phyloP scores from a whole-genome alignment of 1,140 invertebrate species.

The Habropoda laboriosa region DNA sequence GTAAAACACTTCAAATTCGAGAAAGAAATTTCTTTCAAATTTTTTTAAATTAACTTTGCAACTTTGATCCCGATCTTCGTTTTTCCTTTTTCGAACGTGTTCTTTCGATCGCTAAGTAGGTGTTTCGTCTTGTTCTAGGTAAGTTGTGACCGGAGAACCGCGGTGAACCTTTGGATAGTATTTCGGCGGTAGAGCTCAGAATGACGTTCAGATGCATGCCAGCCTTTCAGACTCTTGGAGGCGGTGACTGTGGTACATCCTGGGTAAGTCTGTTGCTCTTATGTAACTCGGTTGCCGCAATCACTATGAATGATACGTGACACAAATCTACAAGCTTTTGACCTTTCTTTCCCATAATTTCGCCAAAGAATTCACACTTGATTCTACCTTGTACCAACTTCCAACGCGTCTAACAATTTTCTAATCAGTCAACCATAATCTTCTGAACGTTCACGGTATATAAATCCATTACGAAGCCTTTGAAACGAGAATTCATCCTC shows the following conservation, averaged over 20 bases:
- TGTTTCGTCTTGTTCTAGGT: slow-evolving; percentile 82
- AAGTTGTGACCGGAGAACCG: slow-evolving; percentile 80
- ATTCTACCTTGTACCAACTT: not conserved
- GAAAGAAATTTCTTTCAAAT: no score
- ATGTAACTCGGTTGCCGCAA: slow-evolving; percentile 30
- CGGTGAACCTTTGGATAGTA: slow-evolving; percentile 69
- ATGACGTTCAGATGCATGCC: slow-evolving; percentile 85
- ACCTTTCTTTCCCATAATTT: not conserved
- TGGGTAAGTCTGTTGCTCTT: slow-evolving; percentile 83
- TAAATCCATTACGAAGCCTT: not conserved
- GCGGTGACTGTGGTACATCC: slow-evolving; percentile 84
- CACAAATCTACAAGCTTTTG: not conserved
- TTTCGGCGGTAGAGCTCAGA: slow-evolving; percentile 70
- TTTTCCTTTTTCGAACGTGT: not conserved
- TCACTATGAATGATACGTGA: not conserved
- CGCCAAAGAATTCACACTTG: not conserved
- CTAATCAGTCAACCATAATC: not conserved
- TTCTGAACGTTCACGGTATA: no score
- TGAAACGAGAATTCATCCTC: no score
- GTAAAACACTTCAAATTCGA: no score
- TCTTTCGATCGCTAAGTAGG: slow-evolving; percentile 77
- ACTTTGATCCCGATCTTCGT: no score
- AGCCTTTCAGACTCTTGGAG: slow-evolving; percentile 84
- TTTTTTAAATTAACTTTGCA: no score
- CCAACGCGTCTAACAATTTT: not conserved